Conservation (phyloP, 2,113 vertebrate genomes). For the Gulo gulo region DNA sequence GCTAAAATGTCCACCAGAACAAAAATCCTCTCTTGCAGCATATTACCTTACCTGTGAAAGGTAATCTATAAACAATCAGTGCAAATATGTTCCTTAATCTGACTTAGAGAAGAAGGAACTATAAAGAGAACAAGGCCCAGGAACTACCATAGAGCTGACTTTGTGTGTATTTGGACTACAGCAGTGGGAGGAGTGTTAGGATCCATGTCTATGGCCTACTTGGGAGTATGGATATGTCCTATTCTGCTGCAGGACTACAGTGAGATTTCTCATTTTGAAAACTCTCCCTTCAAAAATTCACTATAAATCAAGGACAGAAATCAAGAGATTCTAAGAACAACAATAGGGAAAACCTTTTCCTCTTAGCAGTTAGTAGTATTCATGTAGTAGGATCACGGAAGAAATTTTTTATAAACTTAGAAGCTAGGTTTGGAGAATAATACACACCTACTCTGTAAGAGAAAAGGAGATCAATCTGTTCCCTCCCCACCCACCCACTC, state of each 20-base stretch:
- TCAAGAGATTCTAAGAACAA: background rate
- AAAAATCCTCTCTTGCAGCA: background rate
- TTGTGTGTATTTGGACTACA: background rate
- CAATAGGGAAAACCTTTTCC: background rate
- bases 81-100: background rate
- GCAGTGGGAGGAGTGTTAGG: too few species aligned
- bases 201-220: background rate
- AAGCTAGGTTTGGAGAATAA: background rate
- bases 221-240: background rate
- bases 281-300: background rate
- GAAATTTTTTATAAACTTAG: background rate
- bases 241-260: background rate
- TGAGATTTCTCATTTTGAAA: background rate
- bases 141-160: background rate
- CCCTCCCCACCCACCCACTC: too few species aligned
- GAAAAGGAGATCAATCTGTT: background rate
- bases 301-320: background rate
- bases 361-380: background rate
- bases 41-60: background rate
- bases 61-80: background rate
- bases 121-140: background rate
- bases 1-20: background rate
- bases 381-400: background rate
- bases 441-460: background rate
- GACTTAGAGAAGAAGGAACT: background rate